Evolutionary conservation across 2,113 vertebrate species (phyloP), one percentile per base, ranked within the genome.

Genomic region (Crocuta crocuta): DNA sequence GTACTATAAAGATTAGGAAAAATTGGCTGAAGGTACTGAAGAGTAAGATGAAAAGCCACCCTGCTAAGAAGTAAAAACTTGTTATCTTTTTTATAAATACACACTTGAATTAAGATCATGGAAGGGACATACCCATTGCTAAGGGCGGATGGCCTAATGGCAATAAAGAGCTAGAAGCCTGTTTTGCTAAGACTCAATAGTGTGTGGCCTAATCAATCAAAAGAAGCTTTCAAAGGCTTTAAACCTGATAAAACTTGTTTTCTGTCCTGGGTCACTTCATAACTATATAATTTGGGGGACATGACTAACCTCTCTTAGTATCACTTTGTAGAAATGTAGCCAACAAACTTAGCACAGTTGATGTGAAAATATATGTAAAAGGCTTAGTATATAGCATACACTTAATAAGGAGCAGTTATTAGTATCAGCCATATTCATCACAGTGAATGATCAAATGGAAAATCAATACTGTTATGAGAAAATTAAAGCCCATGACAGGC

Each of bases 341-440:
- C 89, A 94, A 84, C 31, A 89, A 94, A 92, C 26, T 70, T 89
- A 74, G 19, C 21, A 85, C 43, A 43, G 21, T 73, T 89, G 28
- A 66, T 85, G 17, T 89, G 21, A 92, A 97, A 97, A 94, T 89
- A 66, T 2, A 71, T 55, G 7, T 53, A 68, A 82, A 92, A 91
- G 55, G 35, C 26, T 50, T 35, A 86, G 79, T 16, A 88, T 43
- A 66, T 6, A 86, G 31, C 39, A 85, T 2, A 86, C 61, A 39
- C 43, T 80, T 80, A 81, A 45, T 71, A 89, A 87, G 78, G 4
- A 97, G 12, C 13, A 88, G 66, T 87, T 82, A 68, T 39, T 58
- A 80, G 48, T 74, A 90, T 80, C 35, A 86, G 21, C 39, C 43
- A 76, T 63, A 88, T 53, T 76, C 50, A 94, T 88, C 55, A 83